A percentile compares a stretch with the other conserved stretches of the same genome.
phyloP scores from a whole-genome alignment of 2,797 vertebrate genomes.

The Hypotaenidia okinawae region DNA sequence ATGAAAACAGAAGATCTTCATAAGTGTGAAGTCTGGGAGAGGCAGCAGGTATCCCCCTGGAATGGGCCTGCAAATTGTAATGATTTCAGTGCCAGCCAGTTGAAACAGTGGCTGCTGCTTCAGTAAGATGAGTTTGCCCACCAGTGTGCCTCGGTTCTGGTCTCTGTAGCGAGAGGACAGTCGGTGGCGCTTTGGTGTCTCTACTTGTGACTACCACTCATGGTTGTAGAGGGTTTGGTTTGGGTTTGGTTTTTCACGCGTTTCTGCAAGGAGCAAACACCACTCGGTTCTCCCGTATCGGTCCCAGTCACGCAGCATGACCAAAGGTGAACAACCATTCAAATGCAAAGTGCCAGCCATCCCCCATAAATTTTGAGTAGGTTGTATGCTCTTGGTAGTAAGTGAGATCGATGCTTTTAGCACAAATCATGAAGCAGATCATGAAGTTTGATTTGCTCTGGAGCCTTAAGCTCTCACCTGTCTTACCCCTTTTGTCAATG shows the following conservation, averaged over 20 bases:
- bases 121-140: neutral
- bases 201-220: neutral
- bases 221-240: neutral
- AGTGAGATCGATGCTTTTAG: neutral
- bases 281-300: neutral
- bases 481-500: neutral
- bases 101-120: neutral
- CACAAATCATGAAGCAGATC: neutral
- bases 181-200: constrained; percentile 5
- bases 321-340: neutral
- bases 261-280: neutral
- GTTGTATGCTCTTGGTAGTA: neutral
- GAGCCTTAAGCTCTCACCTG: neutral
- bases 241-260: neutral
- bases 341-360: neutral
- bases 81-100: neutral
- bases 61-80: neutral
- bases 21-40: neutral
- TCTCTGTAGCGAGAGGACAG: neutral
- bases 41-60: neutral
- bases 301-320: neutral
- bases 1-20: neutral
- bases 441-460: neutral
- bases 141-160: constrained; percentile 14
- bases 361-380: neutral